These are phyloP conservation scores for Pseudococcus viburni DNA, from an alignment of 2,888 invertebrate species.

Conservation along the genomic window DNA sequence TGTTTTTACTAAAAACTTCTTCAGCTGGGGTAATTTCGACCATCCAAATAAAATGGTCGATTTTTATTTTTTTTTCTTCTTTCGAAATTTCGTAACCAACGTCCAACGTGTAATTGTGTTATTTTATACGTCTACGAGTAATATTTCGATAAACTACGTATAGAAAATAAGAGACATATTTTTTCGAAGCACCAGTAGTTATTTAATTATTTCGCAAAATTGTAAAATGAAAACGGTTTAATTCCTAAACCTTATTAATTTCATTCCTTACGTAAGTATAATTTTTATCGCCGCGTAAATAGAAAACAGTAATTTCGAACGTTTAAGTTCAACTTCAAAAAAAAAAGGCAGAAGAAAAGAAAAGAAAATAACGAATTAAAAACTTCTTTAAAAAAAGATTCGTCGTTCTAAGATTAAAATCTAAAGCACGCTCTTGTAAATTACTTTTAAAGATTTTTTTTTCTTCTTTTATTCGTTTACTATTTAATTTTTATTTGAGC, in stretches of 20 bases:
- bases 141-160: not conserved
- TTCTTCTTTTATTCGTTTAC: constrained; percentile 12
- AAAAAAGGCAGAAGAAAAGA: not conserved
- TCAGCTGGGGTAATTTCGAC: not conserved
- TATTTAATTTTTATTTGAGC: constrained; percentile 27
- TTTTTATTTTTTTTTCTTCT: not conserved
- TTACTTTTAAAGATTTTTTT: constrained; percentile 49
- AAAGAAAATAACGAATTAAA: constrained; percentile 33
- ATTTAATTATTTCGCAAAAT: not conserved
- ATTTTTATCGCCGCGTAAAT: constrained; percentile 43
- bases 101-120: not conserved
- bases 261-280: constrained; percentile 35
- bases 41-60: not conserved
- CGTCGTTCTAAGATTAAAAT: constrained; percentile 44
- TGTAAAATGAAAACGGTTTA: constrained; percentile 16
- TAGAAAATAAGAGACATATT: not conserved
- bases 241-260: constrained; percentile 42
- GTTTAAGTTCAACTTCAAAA: constrained; percentile 37
- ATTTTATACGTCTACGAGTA: not conserved
- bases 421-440: constrained; percentile 50
- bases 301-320: constrained; percentile 42
- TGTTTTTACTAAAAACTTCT: not conserved
- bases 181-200: not conserved
- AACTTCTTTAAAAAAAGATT: constrained; percentile 49
- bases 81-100: not conserved